These are phyloP conservation scores for Heterodera filipjevi DNA, from an alignment of 2,888 invertebrate genomes.

Conservation along the genomic window DNA sequence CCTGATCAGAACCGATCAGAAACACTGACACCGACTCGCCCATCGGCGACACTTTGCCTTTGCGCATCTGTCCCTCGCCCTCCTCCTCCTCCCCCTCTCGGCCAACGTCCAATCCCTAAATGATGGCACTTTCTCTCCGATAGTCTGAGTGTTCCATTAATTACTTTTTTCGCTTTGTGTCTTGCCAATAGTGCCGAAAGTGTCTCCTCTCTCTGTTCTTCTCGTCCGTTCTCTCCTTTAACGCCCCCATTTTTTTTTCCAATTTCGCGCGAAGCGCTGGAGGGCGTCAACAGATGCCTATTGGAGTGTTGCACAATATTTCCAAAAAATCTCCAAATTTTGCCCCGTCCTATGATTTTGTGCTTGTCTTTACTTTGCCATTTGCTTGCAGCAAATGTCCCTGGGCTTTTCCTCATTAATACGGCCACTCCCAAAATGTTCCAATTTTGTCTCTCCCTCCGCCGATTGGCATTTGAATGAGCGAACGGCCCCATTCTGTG, in stretches of 20 bases:
- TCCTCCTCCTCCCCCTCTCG: slow-evolving; percentile 69
- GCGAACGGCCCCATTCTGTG: slow-evolving; percentile 18
- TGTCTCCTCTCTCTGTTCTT: slow-evolving; percentile 16
- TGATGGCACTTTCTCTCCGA: neutral
- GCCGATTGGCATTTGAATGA: slow-evolving; percentile 30
- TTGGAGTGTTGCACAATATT: neutral
- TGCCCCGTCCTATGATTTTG: neutral
- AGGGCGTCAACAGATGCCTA: slow-evolving; percentile 8
- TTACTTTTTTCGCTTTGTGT: slow-evolving; percentile 26
- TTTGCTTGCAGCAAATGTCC: slow-evolving; percentile 27
- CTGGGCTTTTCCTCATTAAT: slow-evolving; percentile 29
- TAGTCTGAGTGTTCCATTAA: neutral
- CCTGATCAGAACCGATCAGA: slow-evolving; percentile 29
- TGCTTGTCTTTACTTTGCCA: slow-evolving; percentile 14
- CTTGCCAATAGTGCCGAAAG: slow-evolving; percentile 26
- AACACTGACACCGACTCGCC: slow-evolving; percentile 2
- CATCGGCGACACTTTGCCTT: slow-evolving; percentile 4
- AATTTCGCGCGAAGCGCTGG: slow-evolving; percentile 13
- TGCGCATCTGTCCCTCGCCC: slow-evolving; percentile 13
- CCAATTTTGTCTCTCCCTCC: neutral
- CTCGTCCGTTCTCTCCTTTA: neutral
- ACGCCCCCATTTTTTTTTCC: neutral
- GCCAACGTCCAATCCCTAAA: slow-evolving; percentile 57
- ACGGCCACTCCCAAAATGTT: slow-evolving; percentile 21
- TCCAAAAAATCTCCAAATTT: neutral